A percentile compares a stretch with the other conserved stretches of the same genome.
Conservation (phyloP, 2,888 invertebrate species). For the Ferdinandea cuprea region DNA sequence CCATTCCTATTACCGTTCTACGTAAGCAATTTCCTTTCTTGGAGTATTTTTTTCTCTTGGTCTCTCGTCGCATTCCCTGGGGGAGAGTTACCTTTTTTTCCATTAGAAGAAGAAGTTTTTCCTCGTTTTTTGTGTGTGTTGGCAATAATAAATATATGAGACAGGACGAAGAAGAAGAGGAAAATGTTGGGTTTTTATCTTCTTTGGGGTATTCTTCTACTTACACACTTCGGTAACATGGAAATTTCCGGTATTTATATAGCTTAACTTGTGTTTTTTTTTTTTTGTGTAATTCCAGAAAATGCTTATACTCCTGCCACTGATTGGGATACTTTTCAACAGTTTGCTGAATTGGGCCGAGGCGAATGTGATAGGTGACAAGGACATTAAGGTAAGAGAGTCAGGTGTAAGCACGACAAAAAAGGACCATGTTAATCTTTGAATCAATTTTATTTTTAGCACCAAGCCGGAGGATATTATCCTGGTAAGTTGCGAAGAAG, state of each 20-base stretch:
- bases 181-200: constrained; percentile 46
- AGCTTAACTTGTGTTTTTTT: constrained; percentile 20
- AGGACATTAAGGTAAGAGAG: constrained; percentile 81
- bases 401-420: background rate
- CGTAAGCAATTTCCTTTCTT: constrained; percentile 67
- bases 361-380: constrained; percentile 81
- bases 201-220: constrained; percentile 1
- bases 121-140: constrained; percentile 8
- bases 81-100: constrained; percentile 68
- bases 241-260: constrained; percentile 39
- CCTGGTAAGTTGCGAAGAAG: constrained; percentile 76
- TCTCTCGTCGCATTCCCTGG: constrained; percentile 46
- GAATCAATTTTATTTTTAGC: constrained; percentile 62
- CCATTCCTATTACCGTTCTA: constrained; percentile 57
- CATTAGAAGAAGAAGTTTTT: constrained; percentile 54
- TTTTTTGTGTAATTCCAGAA: constrained; percentile 78
- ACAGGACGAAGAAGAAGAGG: background rate
- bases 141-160: constrained; percentile 51
- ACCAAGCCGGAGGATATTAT: constrained; percentile 76
- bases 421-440: constrained; percentile 28
- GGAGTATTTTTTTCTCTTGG: constrained; percentile 8
- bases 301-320: constrained; percentile 82
- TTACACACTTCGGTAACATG: constrained; percentile 31
- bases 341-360: constrained; percentile 80
- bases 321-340: constrained; percentile 82